These are phyloP conservation scores for Ormyrus thymus DNA, from an alignment of 2,888 invertebrate species.

Conservation along the genomic window DNA sequence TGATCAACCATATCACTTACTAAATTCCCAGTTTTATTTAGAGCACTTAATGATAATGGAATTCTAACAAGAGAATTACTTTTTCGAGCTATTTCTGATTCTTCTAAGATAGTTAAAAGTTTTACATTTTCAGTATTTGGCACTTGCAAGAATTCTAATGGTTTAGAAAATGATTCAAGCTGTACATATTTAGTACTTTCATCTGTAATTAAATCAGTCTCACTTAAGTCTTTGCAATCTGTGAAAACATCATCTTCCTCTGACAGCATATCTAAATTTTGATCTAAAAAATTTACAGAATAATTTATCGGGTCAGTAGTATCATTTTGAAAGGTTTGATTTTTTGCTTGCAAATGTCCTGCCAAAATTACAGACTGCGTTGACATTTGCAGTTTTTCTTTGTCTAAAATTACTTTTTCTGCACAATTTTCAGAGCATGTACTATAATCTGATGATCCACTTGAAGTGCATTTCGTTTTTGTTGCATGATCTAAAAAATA, in stretches of 20 bases:
- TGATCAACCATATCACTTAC: constrained; percentile 12
- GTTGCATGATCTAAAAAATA: constrained; percentile 13
- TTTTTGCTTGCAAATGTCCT: constrained; percentile 22
- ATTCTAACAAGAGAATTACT: constrained; percentile 30
- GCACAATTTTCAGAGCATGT: constrained; percentile 49
- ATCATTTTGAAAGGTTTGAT: not conserved
- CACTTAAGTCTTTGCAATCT: constrained; percentile 38
- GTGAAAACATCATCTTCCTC: constrained; percentile 43
- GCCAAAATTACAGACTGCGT: constrained; percentile 45
- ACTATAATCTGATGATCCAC: constrained; percentile 44
- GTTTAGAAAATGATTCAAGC: not conserved
- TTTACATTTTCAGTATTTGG: not conserved
- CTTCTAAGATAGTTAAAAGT: constrained; percentile 44
- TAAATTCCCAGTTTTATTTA: constrained; percentile 15
- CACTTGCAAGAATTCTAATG: not conserved
- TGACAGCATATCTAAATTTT: constrained; percentile 50
- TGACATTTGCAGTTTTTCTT: not conserved
- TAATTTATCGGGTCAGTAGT: constrained; percentile 17
- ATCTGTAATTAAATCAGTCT: constrained; percentile 15
- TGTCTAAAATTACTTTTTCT: not conserved
- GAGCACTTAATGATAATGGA: not conserved
- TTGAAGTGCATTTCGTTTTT: constrained; percentile 11
- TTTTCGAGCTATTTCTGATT: constrained; percentile 34
- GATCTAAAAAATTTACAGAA: constrained; percentile 44
- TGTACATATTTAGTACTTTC: constrained; percentile 45